Evolutionary conservation across 2,888 invertebrate genomes (phyloP), one percentile per base, ranked within the genome.

Genomic region (Camponotus fellah): DNA sequence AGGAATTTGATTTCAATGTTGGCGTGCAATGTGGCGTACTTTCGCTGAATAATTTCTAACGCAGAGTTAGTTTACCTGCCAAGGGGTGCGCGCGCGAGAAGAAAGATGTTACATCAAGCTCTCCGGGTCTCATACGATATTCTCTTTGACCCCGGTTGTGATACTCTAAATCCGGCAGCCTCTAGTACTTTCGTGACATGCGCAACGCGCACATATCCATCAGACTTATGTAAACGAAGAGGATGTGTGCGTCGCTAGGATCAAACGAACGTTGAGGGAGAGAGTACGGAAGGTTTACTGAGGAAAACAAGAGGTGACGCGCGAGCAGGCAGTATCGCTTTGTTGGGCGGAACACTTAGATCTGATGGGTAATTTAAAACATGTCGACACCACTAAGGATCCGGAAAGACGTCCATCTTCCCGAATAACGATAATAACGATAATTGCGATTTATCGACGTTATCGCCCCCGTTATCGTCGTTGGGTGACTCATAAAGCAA

Each of bases 371-470:
- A 80, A 80, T 80, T 80, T 80, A 26, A 26, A 26, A 62, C 79
- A 68, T 72, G 66, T 64, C 21, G 34, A 37, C 32, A 17, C 53
- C 40, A 21, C 46, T 32, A 9, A 21, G 37, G 1, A n/a, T 49
- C 65, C 71, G 62, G 77, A 56, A 68, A 71, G 69, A 46, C 64
- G 58, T 10, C 46, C 65, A 58, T 60, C 40, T n/a, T 40, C 56
- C 17, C 21, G 21, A 40, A 82, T 72, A 26, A 1, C 83, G 82
- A 85, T 85, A 88, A 92, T 90, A 90, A 90, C 87, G 87, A 85
- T 91, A 91, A 92, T 91, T 91, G 87, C 90, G 82, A 91, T 90
- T 91, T 91, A 92, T 91, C 84, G 88, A 62, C 74, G 81, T 80
- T 71, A 71, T 80, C 71, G 69, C 60, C 32, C 34, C 26, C 26